These are phyloP conservation scores for Andricus curvator DNA, from an alignment of 2,888 invertebrate species.

Conservation along the genomic window DNA sequence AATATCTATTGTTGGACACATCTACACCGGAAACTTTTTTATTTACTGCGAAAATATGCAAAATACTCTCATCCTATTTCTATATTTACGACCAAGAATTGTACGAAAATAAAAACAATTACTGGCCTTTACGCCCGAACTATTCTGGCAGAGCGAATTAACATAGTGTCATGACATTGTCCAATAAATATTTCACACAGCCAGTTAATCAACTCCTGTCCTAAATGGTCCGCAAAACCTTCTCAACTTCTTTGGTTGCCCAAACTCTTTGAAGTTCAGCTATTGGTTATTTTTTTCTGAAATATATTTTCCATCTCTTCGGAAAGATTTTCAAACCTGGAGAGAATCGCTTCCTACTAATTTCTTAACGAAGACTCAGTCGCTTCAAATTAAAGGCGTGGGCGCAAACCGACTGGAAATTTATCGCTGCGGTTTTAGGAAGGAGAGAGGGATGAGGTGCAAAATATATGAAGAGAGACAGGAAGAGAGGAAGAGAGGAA, in stretches of 20 bases:
- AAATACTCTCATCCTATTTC: neutral
- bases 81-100: neutral
- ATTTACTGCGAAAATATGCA: neutral
- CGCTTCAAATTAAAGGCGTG: slow-evolving; percentile 32
- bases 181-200: slow-evolving; percentile 18
- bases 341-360: slow-evolving; percentile 1
- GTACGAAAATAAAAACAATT: slow-evolving; percentile 16
- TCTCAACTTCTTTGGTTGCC: neutral
- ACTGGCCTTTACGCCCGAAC: neutral
- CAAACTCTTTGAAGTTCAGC: neutral
- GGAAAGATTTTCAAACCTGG: neutral
- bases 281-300: neutral
- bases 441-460: slow-evolving; percentile 24
- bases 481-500: slow-evolving; percentile 21
- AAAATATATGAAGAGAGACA: slow-evolving; percentile 14
- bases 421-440: slow-evolving; percentile 30
- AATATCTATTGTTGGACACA: too few species aligned
- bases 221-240: neutral
- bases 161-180: neutral
- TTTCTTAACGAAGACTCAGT: slow-evolving; percentile 25
- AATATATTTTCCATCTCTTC: neutral
- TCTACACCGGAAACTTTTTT: neutral
- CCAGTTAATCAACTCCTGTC: neutral
- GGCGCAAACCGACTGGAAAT: slow-evolving; percentile 34
- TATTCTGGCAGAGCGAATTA: slow-evolving; percentile 13